Base-by-base conservation (phyloP, 2,113 vertebrate species). In the Etia nguti region DNA sequence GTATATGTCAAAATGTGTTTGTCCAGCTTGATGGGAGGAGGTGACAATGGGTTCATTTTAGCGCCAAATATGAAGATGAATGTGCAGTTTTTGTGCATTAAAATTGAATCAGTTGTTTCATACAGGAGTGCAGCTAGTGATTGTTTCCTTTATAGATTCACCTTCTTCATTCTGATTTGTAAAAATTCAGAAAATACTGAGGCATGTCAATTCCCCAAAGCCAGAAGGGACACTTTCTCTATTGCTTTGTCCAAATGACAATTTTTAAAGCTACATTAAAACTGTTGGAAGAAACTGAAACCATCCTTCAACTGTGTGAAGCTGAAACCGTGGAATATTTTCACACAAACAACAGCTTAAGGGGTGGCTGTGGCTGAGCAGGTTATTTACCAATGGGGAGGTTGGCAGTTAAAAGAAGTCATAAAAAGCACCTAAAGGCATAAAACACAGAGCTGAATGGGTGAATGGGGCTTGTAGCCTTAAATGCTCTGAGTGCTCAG, bases 401-500 rank as follows among this genome's bases (percentile, higher is more conserved):
- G 26, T 31, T 2, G 2, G 26, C 16, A 20, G 73, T 13, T 8
- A 50, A 50, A 31, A 77, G 6, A 75, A 75, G 73, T 77, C 43
- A 77, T n/a, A 52, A 77, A 52, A 77, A 52, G 18, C 73, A 20
- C 46, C 29, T 77, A 52, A 77, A 34, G 26, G 46, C 26, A 77
- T 52, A 77, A 31, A 75, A 77, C 43, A 50, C 70, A 50, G 70
- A 1, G 0, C 15, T 73, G 26, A 50, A 77, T 77, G 73, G 73
- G 16, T 52, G 73, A 31, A 77, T 11, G 10, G 26, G 10, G 73
- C 18, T 10, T 34, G 46, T 34, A 77, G 46, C 26, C 26, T n/a
- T 31, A 77, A 31, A 31, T 77, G 73, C 73, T 77, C 4, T 3
- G 46, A 77, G 46, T 31, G 0, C 26, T 50, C 26, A 50, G 46